phyloP scores from a whole-genome alignment of 2,113 vertebrate species.

The Myotis brandtii region DNA sequence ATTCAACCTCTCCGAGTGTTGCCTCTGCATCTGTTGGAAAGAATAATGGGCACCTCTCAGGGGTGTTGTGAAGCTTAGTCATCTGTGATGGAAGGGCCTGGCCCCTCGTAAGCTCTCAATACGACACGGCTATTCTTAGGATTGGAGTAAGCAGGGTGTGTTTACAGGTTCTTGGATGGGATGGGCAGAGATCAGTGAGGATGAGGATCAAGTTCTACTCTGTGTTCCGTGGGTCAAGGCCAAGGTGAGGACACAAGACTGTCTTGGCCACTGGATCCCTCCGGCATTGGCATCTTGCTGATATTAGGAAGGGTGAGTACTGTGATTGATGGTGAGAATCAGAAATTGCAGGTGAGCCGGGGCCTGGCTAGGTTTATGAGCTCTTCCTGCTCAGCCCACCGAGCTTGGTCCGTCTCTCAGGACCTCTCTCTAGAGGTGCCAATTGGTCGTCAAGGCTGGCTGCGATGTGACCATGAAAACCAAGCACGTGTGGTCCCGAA shows the following conservation, averaged over 20 bases:
- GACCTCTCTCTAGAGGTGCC: background rate
- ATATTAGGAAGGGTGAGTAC: background rate
- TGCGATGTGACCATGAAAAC: background rate
- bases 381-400: fast-evolving
- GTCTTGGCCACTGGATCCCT: background rate
- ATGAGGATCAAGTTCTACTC: slow-evolving; percentile 43
- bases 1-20: background rate
- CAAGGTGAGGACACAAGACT: slow-evolving; percentile 42
- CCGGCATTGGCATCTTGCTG: background rate
- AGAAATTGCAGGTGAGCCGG: background rate
- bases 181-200: slow-evolving; percentile 44
- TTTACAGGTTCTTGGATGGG: slow-evolving; percentile 66
- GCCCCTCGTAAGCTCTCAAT: background rate
- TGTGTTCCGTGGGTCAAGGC: slow-evolving; percentile 33
- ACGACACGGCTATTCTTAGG: slow-evolving; percentile 55
- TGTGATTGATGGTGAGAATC: no score
- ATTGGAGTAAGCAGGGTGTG: slow-evolving; percentile 60
- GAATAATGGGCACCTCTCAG: background rate
- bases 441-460: background rate
- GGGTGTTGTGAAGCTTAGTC: background rate
- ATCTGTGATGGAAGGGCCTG: background rate
- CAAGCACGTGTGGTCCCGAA: fast-evolving
- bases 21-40: background rate
- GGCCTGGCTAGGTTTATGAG: no score
- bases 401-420: background rate